A percentile compares a stretch with the other conserved stretches of the same genome.
phyloP scores from a whole-genome alignment of 2,113 vertebrate species.

The human region DNA sequence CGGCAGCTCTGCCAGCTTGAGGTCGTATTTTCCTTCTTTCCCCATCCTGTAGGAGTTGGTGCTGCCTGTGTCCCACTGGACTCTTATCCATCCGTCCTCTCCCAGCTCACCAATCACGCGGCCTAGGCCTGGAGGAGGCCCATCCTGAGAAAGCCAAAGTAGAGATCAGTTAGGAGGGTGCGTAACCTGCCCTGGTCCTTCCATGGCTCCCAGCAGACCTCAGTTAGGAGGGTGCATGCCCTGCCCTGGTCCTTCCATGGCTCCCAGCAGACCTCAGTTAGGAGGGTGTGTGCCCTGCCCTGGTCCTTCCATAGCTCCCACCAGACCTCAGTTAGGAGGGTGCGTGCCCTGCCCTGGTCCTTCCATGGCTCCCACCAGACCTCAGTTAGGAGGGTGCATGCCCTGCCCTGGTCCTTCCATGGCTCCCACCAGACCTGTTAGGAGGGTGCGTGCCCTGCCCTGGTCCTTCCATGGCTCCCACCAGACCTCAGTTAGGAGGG shows the following conservation, averaged over 20 bases:
- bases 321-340: neutral
- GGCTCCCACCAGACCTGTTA: no score
- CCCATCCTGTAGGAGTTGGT: slow-evolving; percentile 99
- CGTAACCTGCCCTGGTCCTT: neutral
- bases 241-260: neutral
- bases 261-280: neutral
- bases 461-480: no score
- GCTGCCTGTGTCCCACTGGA: slow-evolving; percentile 99
- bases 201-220: neutral
- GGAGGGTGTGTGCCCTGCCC: fast-evolving
- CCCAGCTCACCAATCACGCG: slow-evolving; percentile 97
- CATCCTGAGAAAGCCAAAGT: slow-evolving; percentile 87
- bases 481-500: neutral
- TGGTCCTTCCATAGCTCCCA: no score
- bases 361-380: neutral
- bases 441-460: no score
- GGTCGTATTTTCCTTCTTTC: slow-evolving; percentile 98
- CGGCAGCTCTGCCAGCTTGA: slow-evolving; percentile 94
- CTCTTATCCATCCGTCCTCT: slow-evolving; percentile 98
- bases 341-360: fast-evolving
- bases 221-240: fast-evolving
- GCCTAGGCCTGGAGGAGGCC: slow-evolving; percentile 96
- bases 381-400: fast-evolving
- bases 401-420: neutral
- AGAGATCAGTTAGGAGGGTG: neutral